Evolutionary conservation across 1,140 invertebrate genomes (phyloP).

Genomic region (Paralvinella palmiformis): DNA sequence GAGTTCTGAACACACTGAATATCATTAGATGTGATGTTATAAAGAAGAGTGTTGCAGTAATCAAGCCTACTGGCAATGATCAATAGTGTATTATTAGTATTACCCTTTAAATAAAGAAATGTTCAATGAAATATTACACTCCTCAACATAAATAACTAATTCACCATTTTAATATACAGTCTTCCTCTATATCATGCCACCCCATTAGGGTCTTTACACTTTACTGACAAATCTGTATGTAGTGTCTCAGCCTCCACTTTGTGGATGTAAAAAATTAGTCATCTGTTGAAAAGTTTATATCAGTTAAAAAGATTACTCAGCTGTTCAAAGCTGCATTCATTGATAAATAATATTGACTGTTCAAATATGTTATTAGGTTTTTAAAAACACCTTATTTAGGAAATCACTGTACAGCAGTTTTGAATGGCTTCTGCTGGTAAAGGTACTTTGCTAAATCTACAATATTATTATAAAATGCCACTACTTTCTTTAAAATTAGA

Average conservation of each 20-base stretch:
- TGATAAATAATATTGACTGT: no score
- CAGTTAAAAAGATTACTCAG: no score
- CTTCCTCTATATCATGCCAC: background rate
- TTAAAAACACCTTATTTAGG: no score
- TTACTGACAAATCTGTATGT: background rate
- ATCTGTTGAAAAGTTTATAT: background rate
- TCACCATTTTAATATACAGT: background rate
- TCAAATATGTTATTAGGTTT: no score
- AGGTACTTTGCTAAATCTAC: no score
- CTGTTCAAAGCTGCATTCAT: no score
- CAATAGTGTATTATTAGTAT: background rate
- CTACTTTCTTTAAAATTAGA: no score
- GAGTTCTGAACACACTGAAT: no score
- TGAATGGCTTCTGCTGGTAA: no score
- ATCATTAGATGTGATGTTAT: no score
- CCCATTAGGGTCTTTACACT: background rate
- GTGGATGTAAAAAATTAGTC: background rate
- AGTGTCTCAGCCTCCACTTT: background rate
- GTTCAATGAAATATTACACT: background rate
- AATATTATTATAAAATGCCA: no score
- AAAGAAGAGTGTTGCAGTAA: slow-evolving; percentile 4
- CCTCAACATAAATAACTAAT: background rate
- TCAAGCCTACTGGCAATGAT: background rate
- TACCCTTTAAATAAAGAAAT: background rate
- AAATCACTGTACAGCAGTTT: no score